Conservation (phyloP, 2,113 vertebrate genomes). For the Gymnogyps californianus region DNA sequence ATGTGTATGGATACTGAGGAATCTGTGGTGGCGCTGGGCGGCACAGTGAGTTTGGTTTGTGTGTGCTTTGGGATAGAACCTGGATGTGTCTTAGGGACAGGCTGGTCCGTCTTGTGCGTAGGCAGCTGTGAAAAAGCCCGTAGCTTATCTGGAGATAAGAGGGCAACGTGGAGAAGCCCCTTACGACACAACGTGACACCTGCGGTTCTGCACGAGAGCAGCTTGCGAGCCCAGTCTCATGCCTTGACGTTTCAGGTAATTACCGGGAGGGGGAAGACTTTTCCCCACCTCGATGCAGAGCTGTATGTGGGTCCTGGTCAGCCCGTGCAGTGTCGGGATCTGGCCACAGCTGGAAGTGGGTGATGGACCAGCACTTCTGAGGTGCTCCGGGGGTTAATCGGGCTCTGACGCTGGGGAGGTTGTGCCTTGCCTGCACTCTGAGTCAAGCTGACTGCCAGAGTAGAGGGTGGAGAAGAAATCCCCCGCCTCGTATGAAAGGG, state of each 20-base stretch:
- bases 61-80: neutral
- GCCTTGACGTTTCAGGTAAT: fast-evolving
- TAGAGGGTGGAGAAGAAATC: neutral
- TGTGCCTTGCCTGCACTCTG: neutral
- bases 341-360: neutral
- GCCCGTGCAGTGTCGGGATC: neutral
- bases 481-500: neutral
- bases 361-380: neutral
- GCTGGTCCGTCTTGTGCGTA: neutral
- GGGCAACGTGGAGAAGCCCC: no score
- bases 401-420: neutral
- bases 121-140: neutral
- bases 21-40: no score
- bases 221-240: fast-evolving
- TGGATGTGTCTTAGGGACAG: neutral
- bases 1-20: fast-evolving
- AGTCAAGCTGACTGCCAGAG: no score
- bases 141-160: neutral
- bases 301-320: fast-evolving
- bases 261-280: neutral
- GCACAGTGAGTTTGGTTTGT: fast-evolving
- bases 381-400: fast-evolving
- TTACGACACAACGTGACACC: neutral
- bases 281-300: fast-evolving
- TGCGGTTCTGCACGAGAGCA: fast-evolving